phyloP scores from a whole-genome alignment of 2,888 invertebrate species.

The Caenorhabditis becei region DNA sequence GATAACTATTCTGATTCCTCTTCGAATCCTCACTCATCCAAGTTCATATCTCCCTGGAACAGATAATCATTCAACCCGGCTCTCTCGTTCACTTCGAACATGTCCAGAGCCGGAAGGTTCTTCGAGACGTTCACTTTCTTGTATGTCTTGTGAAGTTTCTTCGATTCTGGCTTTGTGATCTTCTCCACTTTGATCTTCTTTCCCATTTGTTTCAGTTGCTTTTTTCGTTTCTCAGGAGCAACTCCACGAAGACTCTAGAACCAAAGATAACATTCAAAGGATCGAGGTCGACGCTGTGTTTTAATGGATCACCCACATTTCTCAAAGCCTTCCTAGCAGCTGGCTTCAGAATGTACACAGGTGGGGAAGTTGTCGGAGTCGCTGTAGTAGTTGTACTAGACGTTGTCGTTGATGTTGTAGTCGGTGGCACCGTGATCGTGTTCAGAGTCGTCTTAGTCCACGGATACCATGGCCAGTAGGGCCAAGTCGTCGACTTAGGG shows the following conservation, averaged over 20 bases:
- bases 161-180: constrained; percentile 38
- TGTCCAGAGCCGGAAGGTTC: constrained; percentile 46
- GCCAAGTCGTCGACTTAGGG: not conserved
- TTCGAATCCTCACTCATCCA: constrained; percentile 29
- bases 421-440: not conserved
- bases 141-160: constrained; percentile 51
- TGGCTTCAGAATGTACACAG: constrained; percentile 15
- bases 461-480: constrained; percentile 5
- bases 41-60: constrained; percentile 60
- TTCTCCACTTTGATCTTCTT: constrained; percentile 43
- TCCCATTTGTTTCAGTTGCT: constrained; percentile 41
- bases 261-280: too few relatives aligned
- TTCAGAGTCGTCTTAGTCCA: not conserved
- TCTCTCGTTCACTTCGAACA: constrained; percentile 54
- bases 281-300: too few relatives aligned
- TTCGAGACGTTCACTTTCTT: constrained; percentile 38
- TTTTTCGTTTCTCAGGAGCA: constrained; percentile 47
- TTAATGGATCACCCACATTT: constrained; percentile 14
- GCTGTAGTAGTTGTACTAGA: constrained; percentile 3
- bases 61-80: constrained; percentile 56
- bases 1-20: not conserved
- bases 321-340: constrained; percentile 32
- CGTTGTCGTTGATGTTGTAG: constrained; percentile 5
- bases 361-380: constrained; percentile 8
- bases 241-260: constrained; percentile 38